Base-by-base conservation (phyloP, 2,113 vertebrate species). In the Montifringilla adamsi region DNA sequence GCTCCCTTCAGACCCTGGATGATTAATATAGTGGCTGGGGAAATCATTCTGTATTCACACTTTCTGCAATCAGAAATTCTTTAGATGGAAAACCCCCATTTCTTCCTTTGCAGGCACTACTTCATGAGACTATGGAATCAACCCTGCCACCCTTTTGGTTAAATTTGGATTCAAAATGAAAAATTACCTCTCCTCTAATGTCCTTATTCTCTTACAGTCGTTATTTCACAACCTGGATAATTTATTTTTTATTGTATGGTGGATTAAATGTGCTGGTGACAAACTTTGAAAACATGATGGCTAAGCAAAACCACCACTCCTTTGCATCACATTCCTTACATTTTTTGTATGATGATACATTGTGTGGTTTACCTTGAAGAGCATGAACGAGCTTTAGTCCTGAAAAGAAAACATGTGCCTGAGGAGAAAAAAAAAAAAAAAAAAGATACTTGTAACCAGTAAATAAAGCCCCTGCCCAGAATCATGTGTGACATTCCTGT, bases 161-260 rank as follows among this genome's bases (percentile, higher is more conserved):
- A 79, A 79, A 84, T 93, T 94, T 86, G 50, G 69, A 63, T 90
- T 70, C 47, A 56, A 93, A 97, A 96, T 87, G 79, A 95, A 96
- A 94, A 75, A 67, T 79, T 83, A 60, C 62, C 28, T 93, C 52
- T 84, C 30, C 22, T 89, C 5, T 91, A 93, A 49, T 91, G 84
- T 60, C 41, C 56, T 79, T 88, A 77, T 92, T 96, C 75, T 41
- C 41, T 96, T 96, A 81, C 68, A 92, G 79, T 68, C 41, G 73
- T 63, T 59, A 39, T 95, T 86, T 94, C 95, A 79, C 7, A 53
- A 31, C 14, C 7, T 72, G 69, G 47, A 84, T 66, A 1, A 49
- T 85, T 93, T 81, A 3, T 44, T 79, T 66, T 66, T 44, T 44
- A 44, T 94, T 66, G 1, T 60, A 49, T 76, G 67, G 82, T 76